phyloP scores from a whole-genome alignment of 1,140 invertebrate species.

The Eulimnadia texana region DNA sequence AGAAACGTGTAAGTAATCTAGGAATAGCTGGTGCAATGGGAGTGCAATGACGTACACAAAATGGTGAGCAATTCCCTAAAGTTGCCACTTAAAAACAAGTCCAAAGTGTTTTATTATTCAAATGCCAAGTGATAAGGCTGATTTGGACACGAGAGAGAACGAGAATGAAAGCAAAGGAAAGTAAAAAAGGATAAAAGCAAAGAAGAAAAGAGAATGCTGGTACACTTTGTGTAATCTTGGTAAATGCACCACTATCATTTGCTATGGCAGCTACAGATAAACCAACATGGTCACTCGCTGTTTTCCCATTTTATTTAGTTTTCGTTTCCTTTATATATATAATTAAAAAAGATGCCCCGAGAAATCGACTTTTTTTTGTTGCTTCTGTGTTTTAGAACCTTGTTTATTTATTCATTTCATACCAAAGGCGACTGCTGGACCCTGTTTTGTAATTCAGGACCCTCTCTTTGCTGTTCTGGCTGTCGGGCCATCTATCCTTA shows the following conservation, averaged over 20 bases:
- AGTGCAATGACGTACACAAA: no score
- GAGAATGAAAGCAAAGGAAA: no score
- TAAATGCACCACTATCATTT: not conserved
- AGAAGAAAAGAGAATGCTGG: no score
- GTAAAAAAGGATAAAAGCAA: no score
- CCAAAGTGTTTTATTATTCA: not conserved
- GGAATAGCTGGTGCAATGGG: no score
- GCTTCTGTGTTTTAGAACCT: not conserved
- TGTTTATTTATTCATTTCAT: not conserved
- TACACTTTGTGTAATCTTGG: not conserved
- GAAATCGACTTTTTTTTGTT: no score
- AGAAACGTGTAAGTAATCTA: not conserved
- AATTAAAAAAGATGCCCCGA: no score
- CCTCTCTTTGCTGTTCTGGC: not conserved
- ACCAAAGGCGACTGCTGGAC: not conserved
- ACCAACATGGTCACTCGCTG: no score
- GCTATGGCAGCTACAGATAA: not conserved
- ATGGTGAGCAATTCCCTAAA: no score
- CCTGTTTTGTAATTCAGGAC: not conserved
- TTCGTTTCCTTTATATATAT: no score
- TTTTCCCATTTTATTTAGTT: not conserved
- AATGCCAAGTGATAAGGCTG: not conserved
- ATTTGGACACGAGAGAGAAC: no score
- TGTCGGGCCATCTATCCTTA: no score
- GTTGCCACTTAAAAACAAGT: not conserved